phyloP scores from a whole-genome alignment of 2,888 invertebrate genomes.

The Thecophora atra region DNA sequence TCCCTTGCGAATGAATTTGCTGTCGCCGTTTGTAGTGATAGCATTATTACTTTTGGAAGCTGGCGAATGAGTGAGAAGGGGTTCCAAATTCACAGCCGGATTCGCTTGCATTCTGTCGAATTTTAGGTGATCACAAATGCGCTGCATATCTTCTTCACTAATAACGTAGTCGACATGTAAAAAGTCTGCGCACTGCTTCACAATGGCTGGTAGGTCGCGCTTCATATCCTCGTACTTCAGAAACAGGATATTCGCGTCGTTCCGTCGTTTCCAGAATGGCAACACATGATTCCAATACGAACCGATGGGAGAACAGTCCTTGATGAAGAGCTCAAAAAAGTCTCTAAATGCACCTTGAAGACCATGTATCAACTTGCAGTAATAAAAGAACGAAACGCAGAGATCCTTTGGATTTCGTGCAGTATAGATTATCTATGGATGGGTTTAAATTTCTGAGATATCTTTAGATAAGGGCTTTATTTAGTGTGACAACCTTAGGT shows the following conservation, averaged over 20 bases:
- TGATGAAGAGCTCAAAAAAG: constrained; percentile 78
- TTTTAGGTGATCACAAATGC: constrained; percentile 78
- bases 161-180: constrained; percentile 71
- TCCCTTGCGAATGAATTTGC: constrained; percentile 79
- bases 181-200: constrained; percentile 73
- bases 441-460: not conserved
- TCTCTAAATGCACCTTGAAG: constrained; percentile 75
- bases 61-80: constrained; percentile 68
- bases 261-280: constrained; percentile 76
- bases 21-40: constrained; percentile 16
- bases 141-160: constrained; percentile 73
- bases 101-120: constrained; percentile 86
- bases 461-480: not conserved
- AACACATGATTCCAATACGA: constrained; percentile 74
- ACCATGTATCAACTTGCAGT: constrained; percentile 78
- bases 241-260: constrained; percentile 79
- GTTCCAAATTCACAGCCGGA: constrained; percentile 79
- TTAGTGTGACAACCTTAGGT: constrained; percentile 73
- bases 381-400: constrained; percentile 88
- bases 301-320: constrained; percentile 72
- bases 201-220: constrained; percentile 73
- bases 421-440: constrained; percentile 78
- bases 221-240: constrained; percentile 87
- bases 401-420: constrained; percentile 91
- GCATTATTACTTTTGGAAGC: constrained; percentile 15